Conservation (phyloP, 1,140 invertebrate species). For the Drosophila sucinea region DNA sequence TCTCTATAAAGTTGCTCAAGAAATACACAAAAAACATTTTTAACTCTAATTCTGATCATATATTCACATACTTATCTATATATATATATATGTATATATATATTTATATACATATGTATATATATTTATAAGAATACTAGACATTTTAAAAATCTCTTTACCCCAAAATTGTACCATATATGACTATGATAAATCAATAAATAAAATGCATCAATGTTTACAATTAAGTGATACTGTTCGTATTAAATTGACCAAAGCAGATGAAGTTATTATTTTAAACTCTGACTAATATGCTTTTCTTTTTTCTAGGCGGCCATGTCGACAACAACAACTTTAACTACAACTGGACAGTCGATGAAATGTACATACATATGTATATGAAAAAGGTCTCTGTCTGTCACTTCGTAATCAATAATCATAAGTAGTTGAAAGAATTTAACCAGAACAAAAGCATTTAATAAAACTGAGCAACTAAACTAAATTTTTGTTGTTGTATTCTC, state of each 20-base stretch:
- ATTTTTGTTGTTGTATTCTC: conserved; percentile 51
- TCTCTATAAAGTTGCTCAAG: conserved; percentile 48
- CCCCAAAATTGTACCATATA: conserved; percentile 42
- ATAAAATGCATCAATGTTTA: conserved; percentile 49
- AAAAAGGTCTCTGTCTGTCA: conserved; percentile 12
- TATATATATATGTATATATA: too few species aligned
- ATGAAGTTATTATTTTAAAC: neutral
- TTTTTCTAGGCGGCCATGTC: conserved; percentile 34
- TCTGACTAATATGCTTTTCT: conserved; percentile 51
- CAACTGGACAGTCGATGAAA: conserved; percentile 20
- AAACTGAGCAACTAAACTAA: conserved; percentile 51
- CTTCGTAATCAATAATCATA: conserved; percentile 24
- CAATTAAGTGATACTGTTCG: conserved; percentile 39
- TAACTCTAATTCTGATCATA: conserved; percentile 23
- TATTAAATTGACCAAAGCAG: conserved; percentile 6
- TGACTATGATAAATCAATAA: conserved; percentile 57
- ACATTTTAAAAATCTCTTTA: conserved; percentile 18
- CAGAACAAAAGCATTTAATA: conserved; percentile 43
- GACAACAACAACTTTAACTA: neutral
- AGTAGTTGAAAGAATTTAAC: conserved; percentile 37
- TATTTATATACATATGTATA: conserved; percentile 6
- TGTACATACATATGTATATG: conserved; percentile 36
- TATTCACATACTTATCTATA: neutral
- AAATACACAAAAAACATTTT: conserved; percentile 24
- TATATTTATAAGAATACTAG: neutral